A percentile compares a stretch with the other conserved stretches of the same genome.
These are phyloP conservation scores for Pachycephus smyrnensis DNA, from an alignment of 2,888 invertebrate species.

Conservation along the genomic window DNA sequence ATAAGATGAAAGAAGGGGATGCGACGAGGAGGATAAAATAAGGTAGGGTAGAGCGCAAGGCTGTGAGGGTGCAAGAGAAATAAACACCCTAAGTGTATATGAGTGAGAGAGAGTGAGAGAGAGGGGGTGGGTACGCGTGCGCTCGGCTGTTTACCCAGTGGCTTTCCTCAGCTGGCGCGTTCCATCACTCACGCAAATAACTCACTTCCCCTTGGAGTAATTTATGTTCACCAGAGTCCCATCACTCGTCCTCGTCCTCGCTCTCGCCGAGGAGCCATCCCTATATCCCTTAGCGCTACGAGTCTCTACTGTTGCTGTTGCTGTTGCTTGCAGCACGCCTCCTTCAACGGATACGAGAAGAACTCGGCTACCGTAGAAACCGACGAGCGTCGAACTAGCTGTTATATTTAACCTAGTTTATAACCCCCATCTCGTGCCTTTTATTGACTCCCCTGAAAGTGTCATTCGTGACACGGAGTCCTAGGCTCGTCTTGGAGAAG, in stretches of 20 bases:
- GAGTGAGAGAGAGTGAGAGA: conserved; percentile 22
- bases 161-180: conserved; percentile 64
- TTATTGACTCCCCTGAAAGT: conserved; percentile 33
- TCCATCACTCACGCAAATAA: conserved; percentile 67
- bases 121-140: conserved; percentile 38
- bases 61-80: not conserved
- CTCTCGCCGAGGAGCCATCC: conserved; percentile 24
- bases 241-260: conserved; percentile 48
- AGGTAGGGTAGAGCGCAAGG: not conserved
- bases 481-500: not conserved
- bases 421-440: conserved; percentile 36
- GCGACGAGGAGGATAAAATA: not conserved
- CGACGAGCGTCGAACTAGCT: conserved; percentile 10
- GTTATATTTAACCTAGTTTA: conserved; percentile 45
- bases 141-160: conserved; percentile 48
- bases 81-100: not conserved
- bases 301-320: not conserved
- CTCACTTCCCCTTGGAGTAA: conserved; percentile 64
- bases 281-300: conserved; percentile 13
- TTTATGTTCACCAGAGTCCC: conserved; percentile 60
- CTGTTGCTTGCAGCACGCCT: not conserved
- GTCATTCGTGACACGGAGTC: not conserved
- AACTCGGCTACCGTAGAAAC: not conserved
- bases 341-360: not conserved
- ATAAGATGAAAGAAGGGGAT: conserved; percentile 9